Conservation (phyloP, 2,888 invertebrate species). For the Apamea anceps region DNA sequence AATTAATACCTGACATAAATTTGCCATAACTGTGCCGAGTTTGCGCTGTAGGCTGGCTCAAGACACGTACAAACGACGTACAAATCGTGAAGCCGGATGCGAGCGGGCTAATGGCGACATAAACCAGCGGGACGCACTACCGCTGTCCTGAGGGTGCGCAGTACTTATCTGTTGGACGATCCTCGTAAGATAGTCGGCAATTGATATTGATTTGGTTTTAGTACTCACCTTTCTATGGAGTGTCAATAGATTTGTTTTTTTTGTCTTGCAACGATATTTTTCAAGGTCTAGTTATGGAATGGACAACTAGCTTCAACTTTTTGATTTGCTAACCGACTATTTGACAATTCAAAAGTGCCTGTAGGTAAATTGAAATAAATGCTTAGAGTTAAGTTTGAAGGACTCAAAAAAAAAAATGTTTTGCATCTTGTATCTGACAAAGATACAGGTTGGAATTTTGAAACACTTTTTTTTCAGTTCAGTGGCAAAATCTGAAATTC, state of each 20-base stretch:
- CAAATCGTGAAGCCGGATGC: constrained; percentile 85
- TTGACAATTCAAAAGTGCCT: too few species aligned
- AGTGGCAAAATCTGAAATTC: not conserved
- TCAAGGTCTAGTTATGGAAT: not conserved
- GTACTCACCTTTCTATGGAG: constrained; percentile 20
- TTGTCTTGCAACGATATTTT: not conserved
- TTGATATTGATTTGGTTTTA: constrained; percentile 71
- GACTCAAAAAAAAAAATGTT: not conserved
- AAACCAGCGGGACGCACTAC: constrained; percentile 83
- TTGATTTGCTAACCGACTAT: too few species aligned
- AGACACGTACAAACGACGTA: constrained; percentile 85
- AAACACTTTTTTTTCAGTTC: not conserved
- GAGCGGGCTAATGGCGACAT: constrained; percentile 81
- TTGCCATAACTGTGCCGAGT: constrained; percentile 88
- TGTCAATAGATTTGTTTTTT: not conserved
- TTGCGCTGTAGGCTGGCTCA: constrained; percentile 79
- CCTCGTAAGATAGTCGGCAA: constrained; percentile 61
- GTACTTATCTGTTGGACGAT: constrained; percentile 83
- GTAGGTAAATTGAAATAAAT: too few species aligned
- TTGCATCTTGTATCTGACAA: not conserved
- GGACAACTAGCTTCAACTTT: too few species aligned
- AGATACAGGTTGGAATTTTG: not conserved
- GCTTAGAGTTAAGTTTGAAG: too few species aligned
- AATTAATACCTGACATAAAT: constrained; percentile 90
- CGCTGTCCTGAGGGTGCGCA: constrained; percentile 71